These are phyloP conservation scores for Eudasyphora cyanicolor DNA, from an alignment of 2,888 invertebrate species.

Conservation along the genomic window DNA sequence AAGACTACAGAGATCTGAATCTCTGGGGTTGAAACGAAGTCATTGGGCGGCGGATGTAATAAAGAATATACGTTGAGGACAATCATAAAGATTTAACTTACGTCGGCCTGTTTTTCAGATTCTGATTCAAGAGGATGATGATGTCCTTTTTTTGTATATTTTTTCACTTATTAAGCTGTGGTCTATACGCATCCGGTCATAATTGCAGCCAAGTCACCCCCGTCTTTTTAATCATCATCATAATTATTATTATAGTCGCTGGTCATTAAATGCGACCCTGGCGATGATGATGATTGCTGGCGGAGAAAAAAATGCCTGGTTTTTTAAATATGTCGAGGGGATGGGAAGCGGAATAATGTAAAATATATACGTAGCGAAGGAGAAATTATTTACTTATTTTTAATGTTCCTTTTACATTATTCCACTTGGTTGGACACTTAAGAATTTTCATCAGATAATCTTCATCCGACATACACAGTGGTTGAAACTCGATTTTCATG, in stretches of 20 bases:
- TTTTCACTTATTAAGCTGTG: not conserved
- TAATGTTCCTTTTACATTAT: constrained; percentile 63
- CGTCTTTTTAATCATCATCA: not conserved
- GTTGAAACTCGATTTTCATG: too few relatives aligned
- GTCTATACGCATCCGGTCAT: not conserved
- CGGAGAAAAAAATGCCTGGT: too few relatives aligned
- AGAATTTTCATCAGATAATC: too few relatives aligned
- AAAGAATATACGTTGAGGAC: not conserved
- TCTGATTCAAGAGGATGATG: too few relatives aligned
- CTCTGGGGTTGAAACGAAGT: constrained; percentile 33
- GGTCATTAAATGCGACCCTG: constrained; percentile 21
- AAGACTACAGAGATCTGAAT: constrained; percentile 3
- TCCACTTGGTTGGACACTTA: constrained; percentile 59
- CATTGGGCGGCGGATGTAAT: not conserved
- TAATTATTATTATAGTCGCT: not conserved
- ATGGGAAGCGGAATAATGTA: constrained; percentile 2
- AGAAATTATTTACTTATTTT: constrained; percentile 34
- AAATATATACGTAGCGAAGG: constrained; percentile 39
- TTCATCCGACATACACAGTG: too few relatives aligned
- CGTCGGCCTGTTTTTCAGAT: not conserved
- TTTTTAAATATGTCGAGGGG: too few relatives aligned
- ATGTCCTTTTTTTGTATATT: not conserved
- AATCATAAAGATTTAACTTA: constrained; percentile 9
- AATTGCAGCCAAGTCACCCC: not conserved
- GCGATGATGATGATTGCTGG: not conserved